A percentile compares a stretch with the other conserved stretches of the same genome.
Conservation (phyloP, 2,113 vertebrate genomes). For the Penelope pileata region DNA sequence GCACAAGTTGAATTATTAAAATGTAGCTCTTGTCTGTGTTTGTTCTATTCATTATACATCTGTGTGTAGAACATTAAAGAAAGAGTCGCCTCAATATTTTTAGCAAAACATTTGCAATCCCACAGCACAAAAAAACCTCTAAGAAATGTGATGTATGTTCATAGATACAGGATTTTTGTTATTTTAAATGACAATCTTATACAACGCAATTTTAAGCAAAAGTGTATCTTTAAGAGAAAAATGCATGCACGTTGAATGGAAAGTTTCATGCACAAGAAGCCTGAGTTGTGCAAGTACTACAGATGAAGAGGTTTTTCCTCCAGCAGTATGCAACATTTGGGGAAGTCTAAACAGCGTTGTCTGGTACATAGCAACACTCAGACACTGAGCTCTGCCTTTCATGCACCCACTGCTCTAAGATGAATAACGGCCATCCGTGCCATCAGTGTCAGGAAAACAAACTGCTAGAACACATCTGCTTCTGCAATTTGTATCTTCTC, state of each 20-base stretch:
- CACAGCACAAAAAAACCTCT: background rate
- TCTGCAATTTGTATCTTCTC: background rate
- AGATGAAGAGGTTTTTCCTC: background rate
- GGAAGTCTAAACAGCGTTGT: background rate
- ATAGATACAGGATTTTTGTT: background rate
- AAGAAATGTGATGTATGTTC: background rate
- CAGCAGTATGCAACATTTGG: background rate
- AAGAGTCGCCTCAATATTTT: background rate
- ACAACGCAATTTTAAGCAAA: background rate
- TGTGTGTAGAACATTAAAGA: fast-evolving
- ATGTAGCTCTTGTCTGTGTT: background rate
- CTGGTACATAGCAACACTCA: background rate
- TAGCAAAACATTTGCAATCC: background rate
- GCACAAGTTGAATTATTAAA: background rate
- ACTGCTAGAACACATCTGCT: background rate
- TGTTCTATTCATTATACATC: background rate
- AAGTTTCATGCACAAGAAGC: background rate
- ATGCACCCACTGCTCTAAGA: background rate
- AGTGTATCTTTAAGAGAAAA: background rate
- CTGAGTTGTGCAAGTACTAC: background rate
- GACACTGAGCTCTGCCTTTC: background rate
- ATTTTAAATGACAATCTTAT: background rate
- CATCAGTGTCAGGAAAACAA: background rate
- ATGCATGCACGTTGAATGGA: background rate
- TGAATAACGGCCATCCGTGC: fast-evolving